A percentile compares a stretch with the other conserved stretches of the same genome.
Evolutionary conservation across 1,140 invertebrate species (phyloP).

Genomic region (Leptonema lineaticorne): DNA sequence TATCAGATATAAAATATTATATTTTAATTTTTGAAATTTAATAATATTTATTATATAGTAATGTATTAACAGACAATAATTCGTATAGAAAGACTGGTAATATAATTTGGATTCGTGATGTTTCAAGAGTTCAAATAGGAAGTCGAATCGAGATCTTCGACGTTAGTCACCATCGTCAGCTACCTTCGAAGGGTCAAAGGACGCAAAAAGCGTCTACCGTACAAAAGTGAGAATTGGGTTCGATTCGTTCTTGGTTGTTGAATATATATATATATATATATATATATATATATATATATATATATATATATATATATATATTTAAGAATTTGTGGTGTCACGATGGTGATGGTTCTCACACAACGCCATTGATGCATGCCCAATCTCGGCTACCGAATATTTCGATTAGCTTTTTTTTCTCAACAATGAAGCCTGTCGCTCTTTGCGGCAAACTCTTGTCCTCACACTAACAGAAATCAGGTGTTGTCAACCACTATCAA

Average conservation of each 20-base stretch:
- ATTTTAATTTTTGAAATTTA: too few relatives aligned
- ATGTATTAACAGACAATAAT: too few relatives aligned
- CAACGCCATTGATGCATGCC: slow-evolving; percentile 37
- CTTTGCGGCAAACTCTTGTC: not conserved
- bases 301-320: too few relatives aligned
- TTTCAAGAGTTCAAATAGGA: too few relatives aligned
- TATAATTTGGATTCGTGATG: too few relatives aligned
- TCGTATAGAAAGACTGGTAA: too few relatives aligned
- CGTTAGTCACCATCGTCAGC: not conserved
- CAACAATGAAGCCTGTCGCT: slow-evolving; percentile 26
- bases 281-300: too few relatives aligned
- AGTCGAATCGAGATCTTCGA: not conserved
- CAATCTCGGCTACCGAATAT: slow-evolving; percentile 42
- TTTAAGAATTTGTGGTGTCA: slow-evolving; percentile 40
- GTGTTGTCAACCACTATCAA: not conserved
- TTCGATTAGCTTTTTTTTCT: slow-evolving; percentile 44
- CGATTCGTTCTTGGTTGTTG: slow-evolving; percentile 34
- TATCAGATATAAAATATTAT: too few relatives aligned
- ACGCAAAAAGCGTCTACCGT: slow-evolving; percentile 11
- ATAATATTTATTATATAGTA: too few relatives aligned
- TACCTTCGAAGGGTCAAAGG: slow-evolving; percentile 3
- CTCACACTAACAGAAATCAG: not conserved
- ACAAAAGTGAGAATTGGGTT: slow-evolving; percentile 19
- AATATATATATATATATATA: too few relatives aligned
- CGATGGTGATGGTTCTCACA: slow-evolving; percentile 32